A percentile compares a stretch with the other conserved stretches of the same genome.
These are phyloP conservation scores for Frieseomelitta varia DNA, from an alignment of 1,140 invertebrate species.

Conservation along the genomic window DNA sequence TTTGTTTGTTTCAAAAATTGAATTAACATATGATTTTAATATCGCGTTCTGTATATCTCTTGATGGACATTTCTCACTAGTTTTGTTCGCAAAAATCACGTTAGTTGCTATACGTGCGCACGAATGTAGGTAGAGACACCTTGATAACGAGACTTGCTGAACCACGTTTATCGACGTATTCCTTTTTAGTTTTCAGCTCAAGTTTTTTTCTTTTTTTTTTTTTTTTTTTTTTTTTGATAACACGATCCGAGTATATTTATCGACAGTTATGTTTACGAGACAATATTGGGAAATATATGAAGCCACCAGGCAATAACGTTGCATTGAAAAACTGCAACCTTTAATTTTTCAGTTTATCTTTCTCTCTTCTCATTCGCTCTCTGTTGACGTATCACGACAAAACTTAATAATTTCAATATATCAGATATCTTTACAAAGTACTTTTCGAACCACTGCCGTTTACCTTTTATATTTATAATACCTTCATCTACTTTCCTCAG, in stretches of 20 bases:
- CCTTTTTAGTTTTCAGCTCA: not conserved
- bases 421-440: too few species aligned
- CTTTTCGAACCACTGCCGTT: not conserved
- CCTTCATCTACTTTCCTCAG: too few species aligned
- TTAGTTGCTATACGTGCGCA: not conserved
- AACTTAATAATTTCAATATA: not conserved
- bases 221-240: too few species aligned
- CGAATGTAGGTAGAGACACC: not conserved
- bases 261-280: not conserved
- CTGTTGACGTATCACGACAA: constrained; percentile 41
- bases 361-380: not conserved
- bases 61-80: too few species aligned
- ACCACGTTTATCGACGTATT: not conserved
- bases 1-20: not conserved
- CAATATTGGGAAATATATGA: not conserved
- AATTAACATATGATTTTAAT: not conserved
- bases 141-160: not conserved
- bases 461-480: not conserved
- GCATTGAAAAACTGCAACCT: not conserved
- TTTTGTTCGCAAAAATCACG: not conserved
- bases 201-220: too few species aligned
- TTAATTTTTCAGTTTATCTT: not conserved
- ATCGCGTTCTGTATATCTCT: too few species aligned
- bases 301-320: not conserved
- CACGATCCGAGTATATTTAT: not conserved